These are phyloP conservation scores for Amphipyra berbera DNA, from an alignment of 2,888 invertebrate species.

Conservation along the genomic window DNA sequence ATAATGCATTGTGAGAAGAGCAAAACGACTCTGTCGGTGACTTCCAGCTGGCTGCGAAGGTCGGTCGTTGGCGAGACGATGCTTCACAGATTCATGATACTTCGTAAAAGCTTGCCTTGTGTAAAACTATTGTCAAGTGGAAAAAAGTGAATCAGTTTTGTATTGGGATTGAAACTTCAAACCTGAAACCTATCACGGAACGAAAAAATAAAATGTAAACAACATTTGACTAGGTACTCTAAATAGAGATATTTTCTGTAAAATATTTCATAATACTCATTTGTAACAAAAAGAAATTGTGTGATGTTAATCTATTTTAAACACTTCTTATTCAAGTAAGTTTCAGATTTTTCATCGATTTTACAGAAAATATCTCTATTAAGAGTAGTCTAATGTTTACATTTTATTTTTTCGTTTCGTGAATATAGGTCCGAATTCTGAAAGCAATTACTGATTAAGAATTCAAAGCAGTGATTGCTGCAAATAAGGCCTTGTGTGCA, in stretches of 20 bases:
- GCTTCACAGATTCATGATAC: constrained; percentile 22
- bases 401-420: too few species aligned
- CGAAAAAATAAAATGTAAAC: too few species aligned
- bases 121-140: not conserved
- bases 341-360: too few species aligned
- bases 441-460: constrained; percentile 18
- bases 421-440: constrained; percentile 5
- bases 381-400: too few species aligned
- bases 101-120: constrained; percentile 20
- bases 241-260: too few species aligned
- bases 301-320: too few species aligned
- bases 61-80: constrained; percentile 53
- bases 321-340: too few species aligned
- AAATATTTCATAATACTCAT: too few species aligned
- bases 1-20: constrained; percentile 42
- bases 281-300: too few species aligned
- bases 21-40: constrained; percentile 48
- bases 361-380: too few species aligned
- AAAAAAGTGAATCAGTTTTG: constrained; percentile 7
- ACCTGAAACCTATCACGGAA: too few species aligned
- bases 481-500: constrained; percentile 30
- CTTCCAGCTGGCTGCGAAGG: constrained; percentile 58
- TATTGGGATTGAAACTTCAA: constrained; percentile 3
- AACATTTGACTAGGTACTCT: too few species aligned
- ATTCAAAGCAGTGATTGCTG: constrained; percentile 24